These are phyloP conservation scores for Drosophila orosa DNA, from an alignment of 1,140 invertebrate genomes.

Conservation along the genomic window DNA sequence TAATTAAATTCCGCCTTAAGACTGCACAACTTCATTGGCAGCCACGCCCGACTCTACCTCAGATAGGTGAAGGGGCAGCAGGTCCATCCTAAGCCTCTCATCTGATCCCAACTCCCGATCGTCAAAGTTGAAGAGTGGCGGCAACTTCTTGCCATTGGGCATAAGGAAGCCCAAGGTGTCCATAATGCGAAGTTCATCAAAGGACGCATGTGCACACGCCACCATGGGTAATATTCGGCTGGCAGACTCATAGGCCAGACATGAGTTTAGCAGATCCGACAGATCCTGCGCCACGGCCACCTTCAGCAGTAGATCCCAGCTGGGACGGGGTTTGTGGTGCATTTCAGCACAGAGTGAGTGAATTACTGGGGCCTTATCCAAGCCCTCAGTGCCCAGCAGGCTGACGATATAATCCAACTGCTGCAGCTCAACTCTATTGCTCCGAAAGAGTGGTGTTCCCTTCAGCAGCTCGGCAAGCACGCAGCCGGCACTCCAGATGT, in stretches of 20 bases:
- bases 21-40: background rate
- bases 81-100: slow-evolving; percentile 15
- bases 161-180: slow-evolving; percentile 18
- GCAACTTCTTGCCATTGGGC: slow-evolving; percentile 50
- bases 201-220: slow-evolving; percentile 43
- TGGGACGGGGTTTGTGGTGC: background rate
- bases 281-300: slow-evolving; percentile 36
- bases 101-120: slow-evolving; percentile 30
- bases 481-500: slow-evolving; percentile 99
- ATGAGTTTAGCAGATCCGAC: slow-evolving; percentile 26
- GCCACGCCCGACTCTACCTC: background rate
- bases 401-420: slow-evolving; percentile 21
- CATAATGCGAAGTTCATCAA: slow-evolving; percentile 52
- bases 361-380: slow-evolving; percentile 24
- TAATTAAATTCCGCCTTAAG: background rate
- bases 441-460: slow-evolving; percentile 96
- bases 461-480: slow-evolving; percentile 98
- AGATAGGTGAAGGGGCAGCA: slow-evolving; percentile 39
- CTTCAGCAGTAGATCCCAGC: slow-evolving; percentile 22
- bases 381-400: slow-evolving; percentile 37
- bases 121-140: slow-evolving; percentile 56
- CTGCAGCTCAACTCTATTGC: background rate
- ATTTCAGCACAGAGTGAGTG: background rate
- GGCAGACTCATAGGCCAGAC: slow-evolving; percentile 27
- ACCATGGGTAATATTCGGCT: slow-evolving; percentile 38